Evolutionary conservation across 1,140 invertebrate genomes (phyloP), one percentile per base, ranked within the genome.

Genomic region (Hyles euphorbiae): DNA sequence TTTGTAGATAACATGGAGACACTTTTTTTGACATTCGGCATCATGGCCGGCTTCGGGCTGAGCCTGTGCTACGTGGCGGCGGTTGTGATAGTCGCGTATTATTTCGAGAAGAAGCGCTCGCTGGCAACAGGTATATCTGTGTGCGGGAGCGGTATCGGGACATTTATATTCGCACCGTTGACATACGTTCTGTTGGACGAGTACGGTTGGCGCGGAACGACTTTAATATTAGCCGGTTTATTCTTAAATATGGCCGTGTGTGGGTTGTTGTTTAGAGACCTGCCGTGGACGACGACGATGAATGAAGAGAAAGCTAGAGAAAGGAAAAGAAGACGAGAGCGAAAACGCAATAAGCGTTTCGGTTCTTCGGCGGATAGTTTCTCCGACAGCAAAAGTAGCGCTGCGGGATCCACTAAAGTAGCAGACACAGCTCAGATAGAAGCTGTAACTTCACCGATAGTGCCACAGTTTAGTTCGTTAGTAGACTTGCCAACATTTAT

Each of bases 81-180:
- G 0, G 95, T 97, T 2, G 97, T 99, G 0, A 97, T 97, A 66
- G 97, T 99, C 3, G 97, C 97, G 2, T 98, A 98, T 78, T 99
- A 98, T 81, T 99, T 99, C 81, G 97, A 99, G 70, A 96, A 96
- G 70, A 94, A 93, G 73, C 89, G 97, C 53, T 98, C 97, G 0
- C 92, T 99, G 48, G 98, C 98, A 0, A 99, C 97, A 0, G 98
- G 98, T 1, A 90, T 99, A 32, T 95, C 97, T 0, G 96, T 98
- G 1, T 97, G 96, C 76, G 97, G 97, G 0, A 96, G 95, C 72
- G 95, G 95, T 5, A 95, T 96, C 47, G 95, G 97, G 1, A 98
- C 97, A 0, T 97, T 98, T 77, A 92, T 98, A 53, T 97, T 98
- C 82, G 95, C 96, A 1, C 97, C 96, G 0, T 74, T 98, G n/a